These are phyloP conservation scores for Sebastes kiyomatsui DNA, from an alignment of 2,797 vertebrate species.

Conservation along the genomic window DNA sequence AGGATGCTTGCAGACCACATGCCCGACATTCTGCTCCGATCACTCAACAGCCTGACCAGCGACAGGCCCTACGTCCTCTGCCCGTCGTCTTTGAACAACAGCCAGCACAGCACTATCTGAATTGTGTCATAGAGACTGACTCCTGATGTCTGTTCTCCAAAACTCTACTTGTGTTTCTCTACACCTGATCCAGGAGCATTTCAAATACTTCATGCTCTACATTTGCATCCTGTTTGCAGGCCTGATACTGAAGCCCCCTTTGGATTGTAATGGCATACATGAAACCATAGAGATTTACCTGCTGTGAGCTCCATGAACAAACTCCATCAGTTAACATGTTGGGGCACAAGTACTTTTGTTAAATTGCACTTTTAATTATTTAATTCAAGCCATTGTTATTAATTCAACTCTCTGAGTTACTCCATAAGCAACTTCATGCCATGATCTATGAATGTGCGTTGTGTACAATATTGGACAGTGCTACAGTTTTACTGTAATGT, in stretches of 20 bases:
- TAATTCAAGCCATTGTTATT: conserved; percentile 14
- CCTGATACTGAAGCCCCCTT: background rate
- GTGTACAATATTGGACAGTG: conserved; percentile 56
- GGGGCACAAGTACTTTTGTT: conserved; percentile 16
- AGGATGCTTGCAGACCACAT: conserved; percentile 96
- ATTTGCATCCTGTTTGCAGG: background rate
- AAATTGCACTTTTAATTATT: conserved; percentile 64
- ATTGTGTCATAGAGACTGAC: background rate
- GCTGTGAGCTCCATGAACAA: background rate
- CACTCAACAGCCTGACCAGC: conserved; percentile 84
- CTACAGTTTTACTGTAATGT: conserved; percentile 45
- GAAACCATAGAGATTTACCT: background rate
- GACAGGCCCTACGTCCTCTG: conserved; percentile 84
- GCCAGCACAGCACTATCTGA: conserved; percentile 79
- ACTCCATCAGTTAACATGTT: background rate
- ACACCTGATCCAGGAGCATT: background rate
- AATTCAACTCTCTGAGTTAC: conserved; percentile 26
- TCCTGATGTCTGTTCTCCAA: background rate
- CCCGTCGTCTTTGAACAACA: conserved; percentile 74
- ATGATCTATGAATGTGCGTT: conserved; percentile 65
- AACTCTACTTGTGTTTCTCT: background rate
- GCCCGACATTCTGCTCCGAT: conserved; percentile 88
- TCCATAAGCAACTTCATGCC: conserved; percentile 38
- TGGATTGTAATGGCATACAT: conserved; percentile 22
- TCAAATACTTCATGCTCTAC: background rate